These are phyloP conservation scores for Thaumetopoea pityocampa DNA, from an alignment of 1,140 invertebrate genomes.

Conservation along the genomic window DNA sequence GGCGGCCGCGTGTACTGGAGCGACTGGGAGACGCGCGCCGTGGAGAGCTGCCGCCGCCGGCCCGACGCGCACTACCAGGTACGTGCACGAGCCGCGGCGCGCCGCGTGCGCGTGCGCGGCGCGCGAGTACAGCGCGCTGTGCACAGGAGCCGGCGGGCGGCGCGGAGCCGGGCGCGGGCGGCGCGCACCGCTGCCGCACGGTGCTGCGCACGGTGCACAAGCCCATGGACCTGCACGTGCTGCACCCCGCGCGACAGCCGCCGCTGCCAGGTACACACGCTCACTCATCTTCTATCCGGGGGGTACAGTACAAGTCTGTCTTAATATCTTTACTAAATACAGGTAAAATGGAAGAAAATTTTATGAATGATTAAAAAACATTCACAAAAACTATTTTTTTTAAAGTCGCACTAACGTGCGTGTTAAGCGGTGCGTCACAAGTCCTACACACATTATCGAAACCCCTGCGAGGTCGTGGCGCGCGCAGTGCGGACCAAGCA, in stretches of 20 bases:
- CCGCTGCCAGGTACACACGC: conserved; percentile 33
- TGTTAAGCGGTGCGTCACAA: no score
- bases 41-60: conserved; percentile 88
- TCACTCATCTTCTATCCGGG: no score
- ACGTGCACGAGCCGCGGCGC: conserved; percentile 11
- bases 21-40: conserved; percentile 93
- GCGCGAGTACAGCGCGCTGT: conserved; percentile 40
- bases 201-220: conserved; percentile 85
- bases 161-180: conserved; percentile 40
- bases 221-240: conserved; percentile 92
- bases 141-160: conserved; percentile 25
- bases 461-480: no score
- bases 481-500: no score
- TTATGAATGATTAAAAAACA: no score
- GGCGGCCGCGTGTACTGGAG: conserved; percentile 93
- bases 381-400: no score
- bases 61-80: conserved; percentile 32
- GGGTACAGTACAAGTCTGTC: no score
- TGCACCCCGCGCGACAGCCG: conserved; percentile 85
- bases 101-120: conserved; percentile 36
- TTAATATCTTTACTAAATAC: no score
- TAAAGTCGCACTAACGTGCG: no score
- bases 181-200: conserved; percentile 75
- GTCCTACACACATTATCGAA: no score
- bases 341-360: no score